These are phyloP conservation scores for Boleophthalmus pectinirostris DNA, from an alignment of 2,113 vertebrate species.

Conservation along the genomic window DNA sequence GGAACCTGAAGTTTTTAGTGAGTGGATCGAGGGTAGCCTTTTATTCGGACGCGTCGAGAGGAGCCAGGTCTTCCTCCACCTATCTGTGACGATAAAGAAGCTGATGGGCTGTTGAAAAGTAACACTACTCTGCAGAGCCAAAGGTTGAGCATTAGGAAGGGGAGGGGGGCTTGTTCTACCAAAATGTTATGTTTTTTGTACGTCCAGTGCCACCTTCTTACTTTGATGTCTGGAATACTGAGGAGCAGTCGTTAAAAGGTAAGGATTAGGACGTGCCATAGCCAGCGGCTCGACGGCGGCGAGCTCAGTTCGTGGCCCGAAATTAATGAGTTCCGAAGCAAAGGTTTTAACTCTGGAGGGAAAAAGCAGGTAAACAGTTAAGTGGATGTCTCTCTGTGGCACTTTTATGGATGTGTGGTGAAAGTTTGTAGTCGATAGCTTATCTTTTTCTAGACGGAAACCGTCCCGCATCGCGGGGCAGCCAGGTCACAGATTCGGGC, in stretches of 20 bases:
- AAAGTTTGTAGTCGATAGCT: conserved; percentile 53
- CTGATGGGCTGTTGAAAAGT: conserved; percentile 79
- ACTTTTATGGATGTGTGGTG: conserved; percentile 33
- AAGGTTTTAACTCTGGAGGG: conserved; percentile 40
- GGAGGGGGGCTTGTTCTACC: conserved; percentile 28
- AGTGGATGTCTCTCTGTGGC: neutral
- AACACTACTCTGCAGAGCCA: conserved; percentile 77
- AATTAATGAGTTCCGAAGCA: conserved; percentile 61
- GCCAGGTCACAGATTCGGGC: conserved; percentile 51
- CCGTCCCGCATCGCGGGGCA: conserved; percentile 55
- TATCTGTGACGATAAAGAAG: conserved; percentile 76
- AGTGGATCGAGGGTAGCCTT: conserved; percentile 69
- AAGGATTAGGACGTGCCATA: conserved; percentile 61
- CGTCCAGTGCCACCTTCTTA: conserved; percentile 37
- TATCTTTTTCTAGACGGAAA: conserved; percentile 16
- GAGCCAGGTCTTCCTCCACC: conserved; percentile 78
- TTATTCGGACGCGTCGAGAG: conserved; percentile 76
- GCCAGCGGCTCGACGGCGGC: conserved; percentile 53
- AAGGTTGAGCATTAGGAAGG: conserved; percentile 67
- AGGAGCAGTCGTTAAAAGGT: conserved; percentile 54
- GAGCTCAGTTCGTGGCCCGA: conserved; percentile 56
- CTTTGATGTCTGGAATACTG: conserved; percentile 40
- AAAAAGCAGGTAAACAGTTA: conserved; percentile 56
- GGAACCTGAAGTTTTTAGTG: conserved; percentile 68
- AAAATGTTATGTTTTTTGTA: conserved; percentile 46